Evolutionary conservation across 2,797 vertebrate species (phyloP).

Genomic region (Smutsia temminckii): DNA sequence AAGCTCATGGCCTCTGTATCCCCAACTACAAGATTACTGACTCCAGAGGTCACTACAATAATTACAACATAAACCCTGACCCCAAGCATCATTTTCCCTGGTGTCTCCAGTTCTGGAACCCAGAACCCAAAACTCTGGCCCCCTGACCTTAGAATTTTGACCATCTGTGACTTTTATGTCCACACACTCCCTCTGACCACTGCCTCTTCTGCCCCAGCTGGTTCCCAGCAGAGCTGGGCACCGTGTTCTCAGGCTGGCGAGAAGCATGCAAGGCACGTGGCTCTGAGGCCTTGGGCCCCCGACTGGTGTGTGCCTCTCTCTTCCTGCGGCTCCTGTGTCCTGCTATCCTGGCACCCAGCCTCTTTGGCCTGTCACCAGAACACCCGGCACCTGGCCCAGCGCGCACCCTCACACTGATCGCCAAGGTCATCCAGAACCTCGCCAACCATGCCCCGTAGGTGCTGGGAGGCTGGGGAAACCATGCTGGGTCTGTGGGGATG

Average conservation of each 20-base stretch:
- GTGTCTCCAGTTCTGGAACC: neutral
- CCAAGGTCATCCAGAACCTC: conserved; percentile 97
- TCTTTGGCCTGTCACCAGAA: conserved; percentile 92
- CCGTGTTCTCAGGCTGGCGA: conserved; percentile 93
- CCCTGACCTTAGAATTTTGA: neutral
- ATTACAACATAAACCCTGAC: neutral
- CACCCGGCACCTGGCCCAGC: conserved; percentile 91
- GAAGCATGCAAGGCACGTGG: conserved; percentile 88
- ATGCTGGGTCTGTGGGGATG: neutral
- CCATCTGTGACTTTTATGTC: neutral
- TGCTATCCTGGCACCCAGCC: conserved; percentile 94
- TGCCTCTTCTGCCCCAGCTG: conserved; percentile 80
- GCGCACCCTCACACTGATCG: conserved; percentile 93
- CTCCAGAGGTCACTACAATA: neutral
- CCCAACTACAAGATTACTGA: neutral
- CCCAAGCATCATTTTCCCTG: neutral
- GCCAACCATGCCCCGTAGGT: conserved; percentile 93
- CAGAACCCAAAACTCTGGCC: neutral
- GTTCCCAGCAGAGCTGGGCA: conserved; percentile 93
- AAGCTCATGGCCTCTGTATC: neutral
- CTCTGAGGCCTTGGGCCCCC: conserved; percentile 88
- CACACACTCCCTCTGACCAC: neutral
- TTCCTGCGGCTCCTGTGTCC: conserved; percentile 97
- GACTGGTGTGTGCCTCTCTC: conserved; percentile 96
- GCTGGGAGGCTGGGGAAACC: neutral